A percentile compares a stretch with the other conserved stretches of the same genome.
These are phyloP conservation scores for Zygothrica quintamaculata DNA, from an alignment of 2,888 invertebrate species.

Conservation along the genomic window DNA sequence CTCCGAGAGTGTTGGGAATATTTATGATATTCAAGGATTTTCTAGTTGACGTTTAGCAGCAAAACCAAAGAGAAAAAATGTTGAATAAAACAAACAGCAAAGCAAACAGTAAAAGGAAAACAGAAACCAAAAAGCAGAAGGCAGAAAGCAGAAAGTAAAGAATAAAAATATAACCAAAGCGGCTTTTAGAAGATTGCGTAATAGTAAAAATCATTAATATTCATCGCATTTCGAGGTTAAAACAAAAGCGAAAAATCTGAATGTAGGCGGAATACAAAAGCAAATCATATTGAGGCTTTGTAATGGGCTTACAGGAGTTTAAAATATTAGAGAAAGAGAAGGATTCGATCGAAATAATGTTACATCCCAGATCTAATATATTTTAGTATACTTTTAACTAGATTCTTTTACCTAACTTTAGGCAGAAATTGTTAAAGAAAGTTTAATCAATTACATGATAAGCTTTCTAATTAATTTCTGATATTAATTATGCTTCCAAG, in stretches of 20 bases:
- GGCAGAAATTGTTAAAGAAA: not conserved
- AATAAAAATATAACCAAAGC: conserved; percentile 37
- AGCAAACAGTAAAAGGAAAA: conserved; percentile 27
- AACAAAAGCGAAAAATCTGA: conserved; percentile 25
- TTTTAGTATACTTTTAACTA: too few species aligned
- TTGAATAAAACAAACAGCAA: conserved; percentile 34
- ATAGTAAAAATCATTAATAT: conserved; percentile 81
- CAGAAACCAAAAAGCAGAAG: conserved; percentile 10
- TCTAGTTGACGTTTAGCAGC: conserved; percentile 66
- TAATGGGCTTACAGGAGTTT: too few species aligned
- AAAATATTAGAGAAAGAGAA: too few species aligned
- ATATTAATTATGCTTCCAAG: conserved; percentile 40
- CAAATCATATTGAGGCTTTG: conserved; percentile 28
- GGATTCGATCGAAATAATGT: too few species aligned
- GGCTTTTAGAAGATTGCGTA: conserved; percentile 42
- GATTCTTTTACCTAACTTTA: too few species aligned
- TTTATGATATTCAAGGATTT: conserved; percentile 81
- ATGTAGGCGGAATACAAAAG: not conserved
- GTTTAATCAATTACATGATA: not conserved
- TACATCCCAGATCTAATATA: too few species aligned
- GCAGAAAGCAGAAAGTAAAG: not conserved
- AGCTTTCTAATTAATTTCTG: conserved; percentile 27
- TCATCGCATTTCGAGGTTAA: conserved; percentile 64
- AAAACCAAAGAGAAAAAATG: conserved; percentile 13
- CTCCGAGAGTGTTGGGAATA: conserved; percentile 57